Base-by-base conservation (phyloP, 2,888 invertebrate species). In the Drosophila merina region DNA sequence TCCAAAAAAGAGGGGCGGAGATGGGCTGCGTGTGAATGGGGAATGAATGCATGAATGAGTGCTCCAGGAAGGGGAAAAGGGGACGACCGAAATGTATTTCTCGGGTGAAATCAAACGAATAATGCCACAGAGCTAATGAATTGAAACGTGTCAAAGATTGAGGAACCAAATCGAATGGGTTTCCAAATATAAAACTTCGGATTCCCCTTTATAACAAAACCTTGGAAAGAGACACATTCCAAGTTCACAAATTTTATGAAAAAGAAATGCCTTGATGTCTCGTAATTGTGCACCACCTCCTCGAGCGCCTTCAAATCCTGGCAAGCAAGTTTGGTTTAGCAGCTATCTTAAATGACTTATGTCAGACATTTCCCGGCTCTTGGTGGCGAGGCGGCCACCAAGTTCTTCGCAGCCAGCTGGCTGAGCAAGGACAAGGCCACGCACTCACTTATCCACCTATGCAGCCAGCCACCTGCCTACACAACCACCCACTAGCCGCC, bases 111-210 rank as follows among this genome's bases (percentile, higher is more conserved):
- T 85, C 87, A 85, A 82, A 85, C 78, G 82, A 85, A 78, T 86
- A 86, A 85, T 86, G 84, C 84, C 84, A 85, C 82, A 82, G 76
- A 85, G 86, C 85, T 85, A 85, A 85, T 86, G 84, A 86, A 82
- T 84, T 84, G 84, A 86, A 85, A 85, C 84, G 87, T 85, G 84
- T 78, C 82, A 82, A 85, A 86, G 87, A 82, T 76, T 78, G 69
- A 78, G 68, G 63, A 72, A 63, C 55, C 66, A 62, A 72, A 47
- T 4, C 42, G 9, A 14, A 20, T 25, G 42, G 9, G 4, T 14
- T 42, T 14, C 20, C 33, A 33, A 36, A 36, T 36, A 36, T 36
- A 36, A 12, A n/a, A 36, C 6, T 38, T 20, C 20, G 20, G 20
- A 20, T 20, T 20, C 20, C 20, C 20, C 20, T 20, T 20, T 20